These are phyloP conservation scores for Mimumesa dahlbomi DNA, from an alignment of 2,888 invertebrate species.

Conservation along the genomic window DNA sequence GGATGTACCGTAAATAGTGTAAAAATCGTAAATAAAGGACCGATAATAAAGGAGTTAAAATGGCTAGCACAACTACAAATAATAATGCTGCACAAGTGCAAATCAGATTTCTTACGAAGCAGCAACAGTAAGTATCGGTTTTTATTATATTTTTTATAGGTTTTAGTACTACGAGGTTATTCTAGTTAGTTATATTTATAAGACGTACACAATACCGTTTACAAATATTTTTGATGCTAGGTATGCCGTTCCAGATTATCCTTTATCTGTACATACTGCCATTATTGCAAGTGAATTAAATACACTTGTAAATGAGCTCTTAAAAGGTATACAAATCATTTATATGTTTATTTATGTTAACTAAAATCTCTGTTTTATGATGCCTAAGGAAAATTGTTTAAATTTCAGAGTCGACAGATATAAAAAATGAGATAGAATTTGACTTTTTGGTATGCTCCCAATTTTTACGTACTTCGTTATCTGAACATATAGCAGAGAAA, in stretches of 20 bases:
- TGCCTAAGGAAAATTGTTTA: no score
- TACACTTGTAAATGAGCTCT: conserved; percentile 88
- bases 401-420: conserved; percentile 70
- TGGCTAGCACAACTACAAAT: conserved; percentile 26
- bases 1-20: not conserved
- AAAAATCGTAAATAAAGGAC: not conserved
- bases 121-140: conserved; percentile 85
- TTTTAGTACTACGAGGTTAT: conserved; percentile 32
- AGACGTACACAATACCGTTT: not conserved
- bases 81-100: conserved; percentile 85
- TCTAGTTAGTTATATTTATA: not conserved
- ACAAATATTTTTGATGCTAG: conserved; percentile 81
- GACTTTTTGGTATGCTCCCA: conserved; percentile 95
- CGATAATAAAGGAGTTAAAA: conserved; percentile 3
- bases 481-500: conserved; percentile 89
- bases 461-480: conserved; percentile 86
- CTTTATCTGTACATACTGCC: conserved; percentile 90
- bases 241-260: conserved; percentile 92
- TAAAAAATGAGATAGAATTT: conserved; percentile 84
- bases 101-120: conserved; percentile 90
- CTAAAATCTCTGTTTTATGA: no score
- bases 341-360: not conserved
- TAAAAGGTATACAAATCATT: conserved; percentile 82
- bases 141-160: not conserved
- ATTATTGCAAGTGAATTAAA: conserved; percentile 87